These are phyloP conservation scores for Tetragnatha versicolor DNA, from an alignment of 1,140 invertebrate genomes.

Conservation along the genomic window DNA sequence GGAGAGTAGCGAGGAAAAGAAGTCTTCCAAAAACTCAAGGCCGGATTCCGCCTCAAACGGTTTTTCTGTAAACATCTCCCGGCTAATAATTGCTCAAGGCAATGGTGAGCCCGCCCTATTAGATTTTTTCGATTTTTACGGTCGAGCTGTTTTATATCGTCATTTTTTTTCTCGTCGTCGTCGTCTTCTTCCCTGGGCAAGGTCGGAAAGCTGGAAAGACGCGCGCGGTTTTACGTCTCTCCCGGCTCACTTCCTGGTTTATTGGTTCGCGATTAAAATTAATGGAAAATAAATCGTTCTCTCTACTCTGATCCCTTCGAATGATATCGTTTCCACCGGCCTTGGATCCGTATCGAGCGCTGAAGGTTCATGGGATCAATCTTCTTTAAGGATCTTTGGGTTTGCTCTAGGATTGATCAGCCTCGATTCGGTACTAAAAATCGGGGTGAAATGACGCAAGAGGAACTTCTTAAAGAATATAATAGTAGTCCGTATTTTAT, in stretches of 20 bases:
- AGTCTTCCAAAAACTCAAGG: slow-evolving; percentile 40
- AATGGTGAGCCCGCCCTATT: slow-evolving; percentile 29
- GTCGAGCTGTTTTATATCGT: background rate
- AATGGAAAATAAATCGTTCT: too few species aligned
- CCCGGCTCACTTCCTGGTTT: slow-evolving; percentile 46
- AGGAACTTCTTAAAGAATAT: too few species aligned
- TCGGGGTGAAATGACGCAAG: too few species aligned
- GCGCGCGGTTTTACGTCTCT: slow-evolving; percentile 10
- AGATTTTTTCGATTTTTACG: slow-evolving; percentile 16
- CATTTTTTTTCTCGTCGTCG: slow-evolving; percentile 19
- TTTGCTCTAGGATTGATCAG: too few species aligned
- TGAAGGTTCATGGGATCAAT: too few species aligned
- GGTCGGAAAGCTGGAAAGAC: slow-evolving; percentile 26
- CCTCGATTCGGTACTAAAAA: too few species aligned
- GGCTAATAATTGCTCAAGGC: slow-evolving; percentile 51
- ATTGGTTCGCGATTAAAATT: too few species aligned
- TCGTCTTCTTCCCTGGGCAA: slow-evolving; percentile 31
- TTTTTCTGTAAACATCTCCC: slow-evolving; percentile 47
- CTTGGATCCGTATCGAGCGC: too few species aligned
- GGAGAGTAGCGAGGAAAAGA: background rate
- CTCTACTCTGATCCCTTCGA: too few species aligned
- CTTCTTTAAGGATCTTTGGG: too few species aligned
- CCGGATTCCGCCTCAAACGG: background rate
- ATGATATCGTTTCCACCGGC: too few species aligned
- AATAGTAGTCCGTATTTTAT: too few species aligned